Evolutionary conservation across 1,140 invertebrate species (phyloP).

Genomic region (Bombus cullumanus): DNA sequence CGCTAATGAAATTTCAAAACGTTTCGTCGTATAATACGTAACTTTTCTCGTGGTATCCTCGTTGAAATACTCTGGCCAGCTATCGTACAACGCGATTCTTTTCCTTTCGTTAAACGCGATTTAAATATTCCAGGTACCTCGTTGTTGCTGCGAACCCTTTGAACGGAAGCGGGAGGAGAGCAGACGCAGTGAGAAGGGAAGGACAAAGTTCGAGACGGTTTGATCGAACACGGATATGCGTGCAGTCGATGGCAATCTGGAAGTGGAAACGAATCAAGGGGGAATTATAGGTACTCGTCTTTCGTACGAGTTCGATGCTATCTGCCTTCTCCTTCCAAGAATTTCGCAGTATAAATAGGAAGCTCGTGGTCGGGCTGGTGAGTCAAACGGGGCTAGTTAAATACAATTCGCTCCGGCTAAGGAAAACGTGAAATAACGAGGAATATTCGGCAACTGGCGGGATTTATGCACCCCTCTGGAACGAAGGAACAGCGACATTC

Average conservation of each 20-base stretch:
- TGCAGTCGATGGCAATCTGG: constrained; percentile 55
- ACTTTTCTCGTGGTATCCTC: too few species aligned
- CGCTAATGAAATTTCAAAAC: too few species aligned
- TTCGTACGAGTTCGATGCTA: constrained; percentile 69
- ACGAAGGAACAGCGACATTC: constrained; percentile 34
- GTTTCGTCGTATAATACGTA: too few species aligned
- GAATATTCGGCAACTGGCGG: constrained; percentile 60
- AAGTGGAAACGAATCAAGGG: constrained; percentile 61
- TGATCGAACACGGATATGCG: constrained; percentile 75
- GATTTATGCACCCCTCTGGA: constrained; percentile 65
- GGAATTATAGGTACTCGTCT: constrained; percentile 70
- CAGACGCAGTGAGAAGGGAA: background rate
- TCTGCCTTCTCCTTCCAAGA: constrained; percentile 67
- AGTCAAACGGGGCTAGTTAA: constrained; percentile 34
- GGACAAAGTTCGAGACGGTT: constrained; percentile 40
- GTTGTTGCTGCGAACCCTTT: background rate
- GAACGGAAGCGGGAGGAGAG: background rate
- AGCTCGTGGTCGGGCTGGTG: constrained; percentile 15
- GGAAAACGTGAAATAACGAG: constrained; percentile 20
- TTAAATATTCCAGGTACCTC: background rate
- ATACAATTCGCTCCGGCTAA: constrained; percentile 3
- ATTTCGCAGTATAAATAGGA: constrained; percentile 73
- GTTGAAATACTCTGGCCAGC: too few species aligned
- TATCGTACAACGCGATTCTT: too few species aligned
- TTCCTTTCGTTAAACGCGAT: background rate